Percentiles rank a stretch among this genome's conserved stretches.
phyloP scores from a whole-genome alignment of 2,888 invertebrate genomes.

The Drosophila meridionalis region DNA sequence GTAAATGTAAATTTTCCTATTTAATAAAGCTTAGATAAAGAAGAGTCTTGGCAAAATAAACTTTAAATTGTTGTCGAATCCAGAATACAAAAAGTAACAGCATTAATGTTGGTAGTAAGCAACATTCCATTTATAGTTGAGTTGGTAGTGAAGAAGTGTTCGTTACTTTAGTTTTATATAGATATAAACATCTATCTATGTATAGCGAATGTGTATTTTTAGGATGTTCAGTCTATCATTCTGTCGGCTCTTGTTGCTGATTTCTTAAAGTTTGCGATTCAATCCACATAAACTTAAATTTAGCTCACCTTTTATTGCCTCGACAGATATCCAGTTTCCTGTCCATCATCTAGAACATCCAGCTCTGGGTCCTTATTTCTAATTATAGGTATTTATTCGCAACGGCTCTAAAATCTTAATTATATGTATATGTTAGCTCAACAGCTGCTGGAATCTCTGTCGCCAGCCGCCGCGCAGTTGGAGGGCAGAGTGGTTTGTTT shows the following conservation, averaged over 20 bases:
- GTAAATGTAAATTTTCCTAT: not conserved
- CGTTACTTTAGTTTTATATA: not conserved
- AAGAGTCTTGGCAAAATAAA: not conserved
- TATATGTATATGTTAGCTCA: constrained; percentile 19
- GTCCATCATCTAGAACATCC: not conserved
- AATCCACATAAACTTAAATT: constrained; percentile 21
- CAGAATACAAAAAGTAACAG: not conserved
- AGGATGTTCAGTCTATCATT: not conserved
- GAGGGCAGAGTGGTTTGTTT: constrained; percentile 49
- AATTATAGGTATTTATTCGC: constrained; percentile 28
- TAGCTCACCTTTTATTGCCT: constrained; percentile 11
- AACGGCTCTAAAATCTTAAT: constrained; percentile 11
- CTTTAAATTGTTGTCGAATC: not conserved
- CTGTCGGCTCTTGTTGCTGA: not conserved
- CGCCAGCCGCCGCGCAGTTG: constrained; percentile 51
- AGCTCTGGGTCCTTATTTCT: constrained; percentile 4
- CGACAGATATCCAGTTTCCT: constrained; percentile 9
- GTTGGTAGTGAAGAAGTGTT: not conserved
- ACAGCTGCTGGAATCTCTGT: constrained; percentile 46
- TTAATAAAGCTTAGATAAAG: not conserved
- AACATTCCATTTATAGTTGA: not conserved
- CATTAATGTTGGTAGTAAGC: not conserved
- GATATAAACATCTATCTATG: not conserved
- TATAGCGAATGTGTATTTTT: no score
- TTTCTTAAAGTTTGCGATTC: constrained; percentile 4